Percentiles rank a stretch among this genome's conserved stretches.
These are phyloP conservation scores for Oscheius onirici DNA, from an alignment of 2,888 invertebrate genomes.

Conservation along the genomic window DNA sequence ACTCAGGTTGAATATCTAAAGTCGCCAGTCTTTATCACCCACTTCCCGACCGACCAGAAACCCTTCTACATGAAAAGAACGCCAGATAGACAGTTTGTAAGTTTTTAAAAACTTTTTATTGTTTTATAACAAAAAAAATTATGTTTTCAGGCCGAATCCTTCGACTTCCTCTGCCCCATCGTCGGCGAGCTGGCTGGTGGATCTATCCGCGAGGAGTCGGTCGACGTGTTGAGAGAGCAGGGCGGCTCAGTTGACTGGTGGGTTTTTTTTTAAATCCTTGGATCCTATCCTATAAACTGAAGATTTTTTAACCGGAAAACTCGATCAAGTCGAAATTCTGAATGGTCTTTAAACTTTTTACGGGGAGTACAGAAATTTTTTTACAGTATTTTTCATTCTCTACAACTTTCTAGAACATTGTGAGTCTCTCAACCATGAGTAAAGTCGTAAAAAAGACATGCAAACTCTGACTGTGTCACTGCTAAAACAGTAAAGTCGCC, in stretches of 20 bases:
- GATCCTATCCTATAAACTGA: no score
- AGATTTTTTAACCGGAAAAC: not conserved
- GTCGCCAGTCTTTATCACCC: constrained; percentile 85
- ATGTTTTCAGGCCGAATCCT: constrained; percentile 73
- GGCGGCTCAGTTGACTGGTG: constrained; percentile 33
- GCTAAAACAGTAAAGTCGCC: no score
- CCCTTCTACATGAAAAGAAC: constrained; percentile 86
- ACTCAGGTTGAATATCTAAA: constrained; percentile 57
- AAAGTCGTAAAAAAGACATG: no score
- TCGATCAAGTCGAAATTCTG: no score
- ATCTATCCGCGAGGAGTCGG: constrained; percentile 87
- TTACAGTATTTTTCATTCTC: no score
- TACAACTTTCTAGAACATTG: no score
- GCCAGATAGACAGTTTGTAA: constrained; percentile 15
- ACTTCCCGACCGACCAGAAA: constrained; percentile 88
- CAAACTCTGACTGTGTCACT: no score
- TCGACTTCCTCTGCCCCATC: constrained; percentile 87
- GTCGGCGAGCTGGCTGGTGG: constrained; percentile 96
- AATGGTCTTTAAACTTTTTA: no score
- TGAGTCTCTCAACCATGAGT: no score
- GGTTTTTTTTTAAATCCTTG: no score
- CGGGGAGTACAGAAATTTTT: no score
- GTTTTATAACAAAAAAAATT: not conserved
- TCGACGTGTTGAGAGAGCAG: constrained; percentile 75
- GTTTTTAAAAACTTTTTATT: not conserved